Conservation (phyloP, 2,888 invertebrate species). For the Tetramorium bicarinatum region DNA sequence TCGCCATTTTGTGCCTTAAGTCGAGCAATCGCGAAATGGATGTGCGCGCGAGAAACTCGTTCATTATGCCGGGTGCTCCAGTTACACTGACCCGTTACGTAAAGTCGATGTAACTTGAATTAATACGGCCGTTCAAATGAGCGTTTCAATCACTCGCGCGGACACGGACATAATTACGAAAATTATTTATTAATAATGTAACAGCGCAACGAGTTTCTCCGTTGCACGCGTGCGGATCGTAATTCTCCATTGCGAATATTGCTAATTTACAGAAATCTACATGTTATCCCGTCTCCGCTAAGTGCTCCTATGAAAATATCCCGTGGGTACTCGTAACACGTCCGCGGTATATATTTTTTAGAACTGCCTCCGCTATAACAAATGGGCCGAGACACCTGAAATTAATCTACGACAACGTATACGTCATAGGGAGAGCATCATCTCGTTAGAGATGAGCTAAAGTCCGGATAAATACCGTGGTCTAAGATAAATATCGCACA, state of each 20-base stretch:
- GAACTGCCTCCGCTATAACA: background rate
- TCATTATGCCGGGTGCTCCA: constrained; percentile 35
- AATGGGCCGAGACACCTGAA: background rate
- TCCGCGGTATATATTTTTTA: constrained; percentile 19
- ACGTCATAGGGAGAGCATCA: background rate
- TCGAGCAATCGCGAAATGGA: constrained; percentile 49
- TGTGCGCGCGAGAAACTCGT: constrained; percentile 48
- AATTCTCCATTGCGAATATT: constrained; percentile 20
- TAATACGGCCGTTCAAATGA: constrained; percentile 28
- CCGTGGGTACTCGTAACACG: background rate
- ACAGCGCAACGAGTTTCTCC: background rate
- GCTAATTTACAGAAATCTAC: constrained; percentile 14
- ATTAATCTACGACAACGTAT: constrained; percentile 18
- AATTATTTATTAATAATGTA: constrained; percentile 42
- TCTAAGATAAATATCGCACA: background rate
- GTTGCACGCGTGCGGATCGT: background rate
- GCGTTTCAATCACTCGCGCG: constrained; percentile 44
- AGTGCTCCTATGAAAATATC: constrained; percentile 24
- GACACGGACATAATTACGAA: background rate
- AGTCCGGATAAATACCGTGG: background rate
- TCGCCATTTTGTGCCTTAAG: constrained; percentile 42
- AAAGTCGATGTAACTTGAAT: constrained; percentile 45
- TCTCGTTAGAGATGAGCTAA: background rate
- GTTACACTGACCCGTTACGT: constrained; percentile 38
- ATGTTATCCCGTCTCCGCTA: background rate